Conservation (phyloP, 2,888 invertebrate genomes). For the Cheilosia variabilis region DNA sequence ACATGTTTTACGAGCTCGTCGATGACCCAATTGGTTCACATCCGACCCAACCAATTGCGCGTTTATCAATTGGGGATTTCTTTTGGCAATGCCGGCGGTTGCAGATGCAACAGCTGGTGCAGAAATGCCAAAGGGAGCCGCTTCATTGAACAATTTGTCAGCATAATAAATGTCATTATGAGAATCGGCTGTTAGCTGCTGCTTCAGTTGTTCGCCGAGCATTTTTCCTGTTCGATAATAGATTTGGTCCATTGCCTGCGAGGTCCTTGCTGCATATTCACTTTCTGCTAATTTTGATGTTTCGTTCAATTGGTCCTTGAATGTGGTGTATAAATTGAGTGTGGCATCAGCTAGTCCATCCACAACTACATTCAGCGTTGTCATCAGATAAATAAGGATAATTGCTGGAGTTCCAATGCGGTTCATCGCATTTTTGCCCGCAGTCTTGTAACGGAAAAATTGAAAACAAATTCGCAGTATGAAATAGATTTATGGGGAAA, state of each 20-base stretch:
- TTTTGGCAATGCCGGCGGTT: constrained; percentile 22
- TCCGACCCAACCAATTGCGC: constrained; percentile 38
- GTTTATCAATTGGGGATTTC: constrained; percentile 37
- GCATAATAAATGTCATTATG: constrained; percentile 48
- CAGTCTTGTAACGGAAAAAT: constrained; percentile 31
- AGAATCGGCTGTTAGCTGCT: neutral
- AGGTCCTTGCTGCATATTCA: constrained; percentile 40
- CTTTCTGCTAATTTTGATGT: constrained; percentile 45
- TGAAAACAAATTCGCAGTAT: constrained; percentile 30
- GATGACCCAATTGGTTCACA: constrained; percentile 43
- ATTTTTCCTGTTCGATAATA: constrained; percentile 31
- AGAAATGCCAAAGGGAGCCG: neutral
- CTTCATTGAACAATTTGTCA: constrained; percentile 36
- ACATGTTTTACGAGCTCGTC: constrained; percentile 47
- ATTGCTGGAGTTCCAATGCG: constrained; percentile 61
- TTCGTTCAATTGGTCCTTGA: constrained; percentile 52
- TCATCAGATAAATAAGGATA: constrained; percentile 66
- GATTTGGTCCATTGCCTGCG: constrained; percentile 33
- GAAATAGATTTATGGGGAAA: constrained; percentile 67
- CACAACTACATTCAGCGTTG: constrained; percentile 18
- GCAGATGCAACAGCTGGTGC: constrained; percentile 51
- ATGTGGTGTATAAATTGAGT: constrained; percentile 47
- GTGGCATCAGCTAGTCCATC: constrained; percentile 8
- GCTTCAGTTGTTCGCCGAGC: constrained; percentile 41
- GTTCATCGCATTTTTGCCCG: constrained; percentile 68